phyloP scores from a whole-genome alignment of 2,113 vertebrate genomes.

The Mustela nigripes region DNA sequence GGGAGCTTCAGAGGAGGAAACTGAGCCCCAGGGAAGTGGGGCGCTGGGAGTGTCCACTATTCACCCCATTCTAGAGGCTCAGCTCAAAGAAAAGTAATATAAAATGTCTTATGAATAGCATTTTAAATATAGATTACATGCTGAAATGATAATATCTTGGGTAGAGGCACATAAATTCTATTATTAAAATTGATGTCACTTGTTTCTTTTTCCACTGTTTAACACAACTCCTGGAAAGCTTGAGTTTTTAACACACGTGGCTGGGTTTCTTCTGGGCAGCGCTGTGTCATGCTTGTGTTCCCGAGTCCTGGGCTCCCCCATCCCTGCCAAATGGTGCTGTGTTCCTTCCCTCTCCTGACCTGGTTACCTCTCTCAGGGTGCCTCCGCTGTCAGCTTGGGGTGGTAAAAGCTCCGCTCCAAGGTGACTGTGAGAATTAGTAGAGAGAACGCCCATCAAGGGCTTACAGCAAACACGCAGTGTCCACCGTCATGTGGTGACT shows the following conservation, averaged over 20 bases:
- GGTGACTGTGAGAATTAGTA: neutral
- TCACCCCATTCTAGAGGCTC: neutral
- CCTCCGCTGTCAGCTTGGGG: neutral
- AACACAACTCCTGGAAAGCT: neutral
- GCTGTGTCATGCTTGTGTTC: rapidly evolving
- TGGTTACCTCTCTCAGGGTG: rapidly evolving
- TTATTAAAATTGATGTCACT: neutral
- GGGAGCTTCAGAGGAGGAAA: no score
- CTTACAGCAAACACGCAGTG: rapidly evolving
- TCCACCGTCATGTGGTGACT: rapidly evolving
- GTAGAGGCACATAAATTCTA: neutral
- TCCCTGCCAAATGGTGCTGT: rapidly evolving
- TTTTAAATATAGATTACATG: neutral
- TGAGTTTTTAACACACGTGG: rapidly evolving
- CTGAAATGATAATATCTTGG: neutral
- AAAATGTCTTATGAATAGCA: neutral
- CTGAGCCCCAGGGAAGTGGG: neutral
- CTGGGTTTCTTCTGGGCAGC: neutral
- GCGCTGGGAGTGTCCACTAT: rapidly evolving
- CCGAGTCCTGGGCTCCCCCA: rapidly evolving
- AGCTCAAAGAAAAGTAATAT: rapidly evolving
- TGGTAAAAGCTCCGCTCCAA: rapidly evolving
- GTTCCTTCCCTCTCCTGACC: neutral
- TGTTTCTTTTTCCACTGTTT: neutral
- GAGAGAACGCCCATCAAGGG: rapidly evolving